Evolutionary conservation across 1,140 invertebrate genomes (phyloP), one percentile per base, ranked within the genome.

Genomic region (Zaprionus gabonicus): DNA sequence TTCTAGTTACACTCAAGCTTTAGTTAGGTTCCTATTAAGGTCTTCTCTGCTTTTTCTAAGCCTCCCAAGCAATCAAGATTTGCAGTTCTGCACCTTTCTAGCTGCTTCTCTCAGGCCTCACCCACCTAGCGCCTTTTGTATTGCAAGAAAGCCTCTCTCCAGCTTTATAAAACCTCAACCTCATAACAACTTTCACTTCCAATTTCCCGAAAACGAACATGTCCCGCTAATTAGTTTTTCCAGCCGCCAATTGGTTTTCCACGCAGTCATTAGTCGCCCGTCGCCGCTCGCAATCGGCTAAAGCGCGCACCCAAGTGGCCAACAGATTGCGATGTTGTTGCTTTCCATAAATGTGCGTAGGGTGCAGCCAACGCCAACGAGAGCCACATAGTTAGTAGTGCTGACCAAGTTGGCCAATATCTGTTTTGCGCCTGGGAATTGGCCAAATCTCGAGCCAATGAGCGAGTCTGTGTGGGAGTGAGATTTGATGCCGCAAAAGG

Each of bases 261-360:
- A 72, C 36, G 41, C 70, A 66, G 70, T 72, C 41, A 67, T 59
- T 72, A 58, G 70, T 57, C 34, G 59, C 34, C 31, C 31, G 12
- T 55, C n/a, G 58, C 25, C 58, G 25, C 46, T 63, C n/a, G 28
- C 49, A 49, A 27, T 41, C 56, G 44, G 7, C 49, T 20, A 59
- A 41, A 27, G 31, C 34, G 20, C 3, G 28, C 51, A 25, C 51
- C 36, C 53, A 20, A 27, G 36, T 59, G 38, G 66, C 36, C 53
- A 67, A 57, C 34, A 15, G 36, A 44, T 55, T 44, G 59, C 13
- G 15, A 10, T 28, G 64, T 17, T 23, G 17, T 67, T 68, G 65
- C 44, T 73, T 38, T 53, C 71, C 71, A 73, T 73, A 73, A 73
- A 68, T 68, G 71, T 68, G 71, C 71, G 71, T 73, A 69, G 66